phyloP scores from a whole-genome alignment of 2,888 invertebrate genomes.

The Nemoura dubitans region DNA sequence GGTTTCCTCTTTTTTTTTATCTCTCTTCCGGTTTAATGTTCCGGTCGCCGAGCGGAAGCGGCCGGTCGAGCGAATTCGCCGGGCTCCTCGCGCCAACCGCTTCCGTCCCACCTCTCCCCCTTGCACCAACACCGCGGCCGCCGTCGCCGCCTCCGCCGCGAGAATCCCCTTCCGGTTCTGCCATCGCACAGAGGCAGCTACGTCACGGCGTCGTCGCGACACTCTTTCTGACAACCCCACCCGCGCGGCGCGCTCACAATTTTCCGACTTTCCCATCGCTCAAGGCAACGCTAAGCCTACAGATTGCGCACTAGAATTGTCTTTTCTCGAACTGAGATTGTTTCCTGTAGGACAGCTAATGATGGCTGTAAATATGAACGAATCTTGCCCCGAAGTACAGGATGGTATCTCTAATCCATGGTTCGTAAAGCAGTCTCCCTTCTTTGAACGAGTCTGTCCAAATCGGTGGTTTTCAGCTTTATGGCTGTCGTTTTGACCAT shows the following conservation, averaged over 20 bases:
- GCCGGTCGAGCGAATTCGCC: background rate
- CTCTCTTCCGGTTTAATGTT: constrained; percentile 33
- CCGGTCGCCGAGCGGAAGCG: constrained; percentile 20
- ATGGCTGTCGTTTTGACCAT: background rate
- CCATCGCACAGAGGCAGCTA: background rate
- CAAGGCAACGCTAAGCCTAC: background rate
- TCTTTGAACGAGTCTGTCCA: background rate
- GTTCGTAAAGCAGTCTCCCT: background rate
- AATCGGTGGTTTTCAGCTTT: background rate
- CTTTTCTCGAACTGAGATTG: background rate
- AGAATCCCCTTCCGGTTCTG: constrained; percentile 4
- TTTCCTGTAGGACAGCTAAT: background rate
- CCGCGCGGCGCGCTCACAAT: background rate
- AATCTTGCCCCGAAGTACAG: background rate
- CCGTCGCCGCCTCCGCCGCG: background rate
- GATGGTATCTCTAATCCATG: background rate
- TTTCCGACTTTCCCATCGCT: background rate
- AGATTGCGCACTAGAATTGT: background rate
- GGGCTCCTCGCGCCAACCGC: constrained; percentile 17
- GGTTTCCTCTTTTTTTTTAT: constrained; percentile 20
- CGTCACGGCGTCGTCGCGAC: background rate
- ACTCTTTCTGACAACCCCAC: background rate
- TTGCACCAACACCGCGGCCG: background rate
- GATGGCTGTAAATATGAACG: background rate
- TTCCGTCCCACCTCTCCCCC: constrained; percentile 13